Evolutionary conservation across 1,140 invertebrate genomes (phyloP).

Genomic region (Drosophila novamexicana): DNA sequence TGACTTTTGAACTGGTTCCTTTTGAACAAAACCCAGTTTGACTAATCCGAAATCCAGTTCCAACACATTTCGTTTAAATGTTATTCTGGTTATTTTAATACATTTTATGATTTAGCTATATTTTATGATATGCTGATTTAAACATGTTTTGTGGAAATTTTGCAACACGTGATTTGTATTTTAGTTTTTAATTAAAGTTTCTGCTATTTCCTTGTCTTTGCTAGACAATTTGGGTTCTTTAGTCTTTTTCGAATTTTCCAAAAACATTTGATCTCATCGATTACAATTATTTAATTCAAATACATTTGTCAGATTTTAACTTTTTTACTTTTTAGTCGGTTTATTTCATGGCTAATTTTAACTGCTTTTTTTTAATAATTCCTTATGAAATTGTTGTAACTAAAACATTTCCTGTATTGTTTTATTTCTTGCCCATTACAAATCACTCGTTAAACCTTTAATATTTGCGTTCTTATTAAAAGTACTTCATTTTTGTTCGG

Average conservation of each 20-base stretch:
- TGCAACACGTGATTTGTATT: no score
- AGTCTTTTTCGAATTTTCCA: no score
- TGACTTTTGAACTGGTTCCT: not conserved
- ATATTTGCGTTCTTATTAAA: not conserved
- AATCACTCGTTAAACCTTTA: not conserved
- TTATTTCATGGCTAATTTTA: constrained; percentile 5
- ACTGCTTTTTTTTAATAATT: not conserved
- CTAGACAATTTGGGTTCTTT: no score
- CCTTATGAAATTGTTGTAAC: no score
- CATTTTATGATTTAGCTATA: not conserved
- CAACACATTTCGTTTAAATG: not conserved
- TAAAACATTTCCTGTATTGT: no score
- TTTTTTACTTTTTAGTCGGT: not conserved
- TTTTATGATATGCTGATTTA: not conserved
- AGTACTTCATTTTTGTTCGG: not conserved
- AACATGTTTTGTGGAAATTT: no score
- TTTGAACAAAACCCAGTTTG: not conserved
- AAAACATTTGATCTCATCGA: not conserved
- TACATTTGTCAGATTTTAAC: no score
- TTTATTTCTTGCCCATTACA: not conserved
- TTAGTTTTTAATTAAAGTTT: no score
- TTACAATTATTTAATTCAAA: no score
- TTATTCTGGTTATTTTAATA: not conserved
- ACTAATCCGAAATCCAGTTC: not conserved
- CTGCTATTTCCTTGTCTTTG: no score